Conservation (phyloP, 2,797 vertebrate genomes). For the Carapus acus region DNA sequence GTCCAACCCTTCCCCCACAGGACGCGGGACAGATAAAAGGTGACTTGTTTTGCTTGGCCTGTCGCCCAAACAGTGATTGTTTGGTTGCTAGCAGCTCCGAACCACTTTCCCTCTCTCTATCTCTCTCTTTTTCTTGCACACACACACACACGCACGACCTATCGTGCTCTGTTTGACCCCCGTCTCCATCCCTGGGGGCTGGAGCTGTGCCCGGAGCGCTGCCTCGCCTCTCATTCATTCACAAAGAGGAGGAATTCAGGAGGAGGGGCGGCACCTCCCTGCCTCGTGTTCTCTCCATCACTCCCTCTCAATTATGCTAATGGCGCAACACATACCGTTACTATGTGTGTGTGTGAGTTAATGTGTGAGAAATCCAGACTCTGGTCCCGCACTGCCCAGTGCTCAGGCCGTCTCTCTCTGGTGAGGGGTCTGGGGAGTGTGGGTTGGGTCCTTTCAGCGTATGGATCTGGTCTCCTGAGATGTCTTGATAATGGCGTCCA, state of each 20-base stretch:
- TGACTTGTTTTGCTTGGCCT: conserved; percentile 46
- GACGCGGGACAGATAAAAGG: conserved; percentile 21
- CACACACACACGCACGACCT: conserved; percentile 26
- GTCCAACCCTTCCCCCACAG: conserved; percentile 12
- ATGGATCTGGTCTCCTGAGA: conserved; percentile 29
- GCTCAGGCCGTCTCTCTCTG: conserved; percentile 21
- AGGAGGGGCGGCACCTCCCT: conserved; percentile 34
- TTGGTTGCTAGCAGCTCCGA: conserved; percentile 29
- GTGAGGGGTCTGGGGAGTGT: neutral
- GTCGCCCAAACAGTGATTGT: conserved; percentile 35
- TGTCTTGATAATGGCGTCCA: conserved; percentile 59
- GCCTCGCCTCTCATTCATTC: conserved; percentile 51
- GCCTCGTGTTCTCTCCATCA: conserved; percentile 24
- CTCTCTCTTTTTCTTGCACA: too few relatives aligned
- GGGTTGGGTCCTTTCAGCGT: conserved; percentile 14
- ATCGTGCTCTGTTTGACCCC: conserved; percentile 54
- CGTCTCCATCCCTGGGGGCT: conserved; percentile 28
- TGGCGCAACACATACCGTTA: conserved; percentile 52
- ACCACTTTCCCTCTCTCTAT: too few relatives aligned
- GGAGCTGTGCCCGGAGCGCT: conserved; percentile 30
- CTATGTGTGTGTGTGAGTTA: conserved; percentile 11
- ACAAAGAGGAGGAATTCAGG: conserved; percentile 43
- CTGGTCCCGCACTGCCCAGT: conserved; percentile 4
- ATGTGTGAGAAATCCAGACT: conserved; percentile 22
- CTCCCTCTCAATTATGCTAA: conserved; percentile 63